Percentiles rank a stretch among this genome's conserved stretches.
Evolutionary conservation across 2,888 invertebrate genomes (phyloP).

Genomic region (Nasonovia ribisnigri): DNA sequence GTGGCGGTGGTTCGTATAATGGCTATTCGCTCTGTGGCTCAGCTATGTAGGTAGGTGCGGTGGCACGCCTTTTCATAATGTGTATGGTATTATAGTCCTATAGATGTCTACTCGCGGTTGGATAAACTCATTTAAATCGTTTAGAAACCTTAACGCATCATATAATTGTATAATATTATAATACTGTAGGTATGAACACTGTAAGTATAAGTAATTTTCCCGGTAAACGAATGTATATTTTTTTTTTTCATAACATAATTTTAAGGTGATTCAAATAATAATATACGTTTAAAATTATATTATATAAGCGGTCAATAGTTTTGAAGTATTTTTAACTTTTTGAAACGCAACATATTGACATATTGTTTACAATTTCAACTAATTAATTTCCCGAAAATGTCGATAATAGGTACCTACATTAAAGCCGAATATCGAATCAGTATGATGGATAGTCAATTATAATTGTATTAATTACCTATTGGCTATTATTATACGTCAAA

Average conservation of each 20-base stretch:
- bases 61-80: background rate
- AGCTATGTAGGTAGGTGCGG: constrained; percentile 2
- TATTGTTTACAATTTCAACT: no score
- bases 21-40: background rate
- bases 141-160: background rate
- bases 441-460: no score
- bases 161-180: background rate
- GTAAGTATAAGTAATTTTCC: background rate
- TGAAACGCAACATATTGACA: no score
- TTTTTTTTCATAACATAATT: background rate
- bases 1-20: background rate
- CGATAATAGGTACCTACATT: no score
- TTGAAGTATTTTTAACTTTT: no score
- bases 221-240: background rate
- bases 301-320: no score
- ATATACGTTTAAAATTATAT: no score
- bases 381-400: no score
- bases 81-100: background rate
- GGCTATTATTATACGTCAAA: no score
- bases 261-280: no score
- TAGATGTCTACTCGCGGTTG: background rate
- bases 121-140: constrained; percentile 16
- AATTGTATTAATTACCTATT: no score
- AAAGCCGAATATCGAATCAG: no score
- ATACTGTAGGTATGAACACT: background rate